Base-by-base conservation (phyloP, 53 echinoderm and acorn worm genomes). In the Antedon mediterranea region DNA sequence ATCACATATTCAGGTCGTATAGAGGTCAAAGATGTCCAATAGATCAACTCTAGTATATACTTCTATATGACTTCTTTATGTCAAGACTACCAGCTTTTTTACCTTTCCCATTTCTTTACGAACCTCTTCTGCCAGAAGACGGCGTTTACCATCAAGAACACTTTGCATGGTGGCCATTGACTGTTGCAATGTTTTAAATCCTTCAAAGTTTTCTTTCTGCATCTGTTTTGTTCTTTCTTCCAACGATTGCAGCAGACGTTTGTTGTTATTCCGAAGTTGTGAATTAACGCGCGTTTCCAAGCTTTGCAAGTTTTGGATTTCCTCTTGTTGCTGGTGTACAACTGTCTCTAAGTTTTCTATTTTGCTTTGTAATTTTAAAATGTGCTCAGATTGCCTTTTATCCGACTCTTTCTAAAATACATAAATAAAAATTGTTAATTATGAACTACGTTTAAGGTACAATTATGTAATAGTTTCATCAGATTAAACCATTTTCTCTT, bases 51-150 rank as follows among this genome's bases (percentile, higher is more conserved):
- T n/a, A n/a, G n/a, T n/a, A n/a, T n/a, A n/a, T n/a, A 6, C 37
- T 11, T 11, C 4, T 11, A 37, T 37, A 37, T 37, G 4, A 37
- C 28, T 43, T 31, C 28, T 71, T 76, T 77, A 86, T 29, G 86
- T 86, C 31, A 87, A 37, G 2, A 88, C 84, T 0, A 88, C 84
- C 32, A 88, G 43, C 78, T 88, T 88, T 72, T 81, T 88, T 4
- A 80, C 75, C 23, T 84, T 83, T 26, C 73, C 74, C 72, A 88
- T 72, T 57, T 88, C 84, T 72, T 84, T 88, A 26, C 77, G 73
- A 3, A 88, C 71, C 33, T 88, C 79, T 1, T 84, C 84, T 2
- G 81, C 84, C 33, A 87, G 71, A 32, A 87, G 76, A 33, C 80
- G 79, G 30, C 83, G 83, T 32, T 87, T 87, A 0, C 83, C 83